Percentiles rank a stretch among this genome's conserved stretches.
Conservation (phyloP, 2,113 vertebrate genomes). For the Notothenia rossii region DNA sequence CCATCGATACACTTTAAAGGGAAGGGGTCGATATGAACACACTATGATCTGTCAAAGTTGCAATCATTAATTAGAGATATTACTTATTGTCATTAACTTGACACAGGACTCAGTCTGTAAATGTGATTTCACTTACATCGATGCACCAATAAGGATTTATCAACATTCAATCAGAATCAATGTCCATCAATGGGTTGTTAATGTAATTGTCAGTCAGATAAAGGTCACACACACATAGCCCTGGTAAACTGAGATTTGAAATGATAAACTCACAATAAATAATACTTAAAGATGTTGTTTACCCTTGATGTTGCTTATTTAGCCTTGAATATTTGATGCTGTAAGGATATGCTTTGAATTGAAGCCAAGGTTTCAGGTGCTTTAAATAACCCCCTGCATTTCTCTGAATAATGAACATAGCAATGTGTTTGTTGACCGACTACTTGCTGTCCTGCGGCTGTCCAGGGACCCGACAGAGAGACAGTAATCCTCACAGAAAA, state of each 20-base stretch:
- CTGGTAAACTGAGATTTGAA: not conserved
- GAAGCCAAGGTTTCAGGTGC: not conserved
- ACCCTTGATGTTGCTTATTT: not conserved
- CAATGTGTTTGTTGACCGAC: slow-evolving; percentile 43
- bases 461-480: slow-evolving; percentile 30
- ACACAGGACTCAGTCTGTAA: not conserved
- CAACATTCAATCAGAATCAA: not conserved
- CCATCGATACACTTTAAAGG: not conserved
- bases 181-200: not conserved
- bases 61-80: too few species aligned
- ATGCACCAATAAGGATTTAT: not conserved
- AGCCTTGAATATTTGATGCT: not conserved
- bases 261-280: not conserved
- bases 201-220: not conserved
- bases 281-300: not conserved
- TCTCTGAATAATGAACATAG: slow-evolving; percentile 11
- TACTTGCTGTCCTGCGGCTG: slow-evolving; percentile 29
- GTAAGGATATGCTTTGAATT: not conserved
- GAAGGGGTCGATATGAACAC: not conserved
- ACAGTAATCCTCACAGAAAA: slow-evolving; percentile 44
- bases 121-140: not conserved
- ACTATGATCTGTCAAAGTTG: not conserved
- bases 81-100: not conserved
- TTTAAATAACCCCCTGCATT: slow-evolving; percentile 7
- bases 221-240: not conserved